Base-by-base conservation (phyloP, 2,113 vertebrate species). In the Sinocyclocheilus grahami region DNA sequence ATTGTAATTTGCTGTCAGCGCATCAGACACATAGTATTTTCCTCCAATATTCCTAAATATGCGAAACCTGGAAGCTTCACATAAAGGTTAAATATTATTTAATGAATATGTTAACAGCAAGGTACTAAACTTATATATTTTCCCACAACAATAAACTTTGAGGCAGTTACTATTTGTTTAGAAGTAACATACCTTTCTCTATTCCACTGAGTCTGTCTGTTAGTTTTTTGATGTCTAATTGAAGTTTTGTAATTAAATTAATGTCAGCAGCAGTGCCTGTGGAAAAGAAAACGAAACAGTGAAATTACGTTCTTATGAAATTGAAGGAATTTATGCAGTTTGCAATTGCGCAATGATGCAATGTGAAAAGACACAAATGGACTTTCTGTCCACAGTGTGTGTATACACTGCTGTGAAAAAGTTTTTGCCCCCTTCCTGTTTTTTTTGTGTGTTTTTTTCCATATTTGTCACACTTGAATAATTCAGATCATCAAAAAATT, bases 1-100 rank as follows among this genome's bases (percentile, higher is more conserved):
- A 22, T 20, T 37, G 3, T 60, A 84, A 55, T 46, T 53, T 20
- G 2, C 60, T 20, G 3, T 1, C 24, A 51, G 30, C 5, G 46
- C 71, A 51, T 83, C 5, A 2, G 71, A 33, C 20, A 63, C 58
- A 39, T 10, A 87, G 27, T 67, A 83, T 48, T 75, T 87, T 7
- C 53, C 13, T n/a, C 81, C 81, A 10, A 76, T 13, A 65, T 62
- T 87, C 55, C 20, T 63, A 10, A 12, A 80, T 1, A 48, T 14
- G 16, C 16, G 1, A 33, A 86, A 85, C 20, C 39, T 55, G 53
- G 53, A 55, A 18, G 53, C 53, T 53, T 55, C 14, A 18, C 0
- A 55, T 18, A 55, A 55, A 55, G 16, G 53, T 55, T 12, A 13
- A 27, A 14, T 18, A 33, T 55, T 18, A 16, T 18, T 55, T 55